These are phyloP conservation scores for Tigriopus californicus DNA, from an alignment of 2,888 invertebrate genomes.

Conservation along the genomic window DNA sequence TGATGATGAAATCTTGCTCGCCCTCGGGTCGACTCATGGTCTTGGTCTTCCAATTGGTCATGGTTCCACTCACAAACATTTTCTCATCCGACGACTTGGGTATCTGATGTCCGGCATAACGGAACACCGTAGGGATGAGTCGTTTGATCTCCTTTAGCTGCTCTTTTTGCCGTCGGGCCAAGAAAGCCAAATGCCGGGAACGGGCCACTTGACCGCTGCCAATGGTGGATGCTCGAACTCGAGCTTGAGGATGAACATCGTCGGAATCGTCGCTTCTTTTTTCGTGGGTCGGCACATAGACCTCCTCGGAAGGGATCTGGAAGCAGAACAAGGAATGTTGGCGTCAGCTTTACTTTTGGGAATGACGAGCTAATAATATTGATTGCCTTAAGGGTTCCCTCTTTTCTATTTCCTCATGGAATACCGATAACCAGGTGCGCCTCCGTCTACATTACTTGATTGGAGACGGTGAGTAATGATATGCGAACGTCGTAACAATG, in stretches of 20 bases:
- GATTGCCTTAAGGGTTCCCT: too few relatives aligned
- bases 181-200: too few relatives aligned
- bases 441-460: too few relatives aligned
- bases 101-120: background rate
- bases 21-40: background rate
- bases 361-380: too few relatives aligned
- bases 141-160: background rate
- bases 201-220: background rate
- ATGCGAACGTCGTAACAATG: too few relatives aligned
- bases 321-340: too few relatives aligned
- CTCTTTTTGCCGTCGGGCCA: too few relatives aligned
- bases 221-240: background rate
- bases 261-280: background rate
- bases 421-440: too few relatives aligned
- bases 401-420: too few relatives aligned
- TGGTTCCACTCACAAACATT: background rate
- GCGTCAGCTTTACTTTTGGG: too few relatives aligned
- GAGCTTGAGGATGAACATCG: background rate
- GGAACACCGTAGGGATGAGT: conserved; percentile 6
- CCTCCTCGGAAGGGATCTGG: background rate
- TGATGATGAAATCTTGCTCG: background rate
- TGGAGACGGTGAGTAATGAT: too few relatives aligned
- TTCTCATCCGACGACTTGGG: background rate
- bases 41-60: conserved; percentile 5
- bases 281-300: background rate